Evolutionary conservation across 2,888 invertebrate species (phyloP).

Genomic region (Stenodera caucasica): DNA sequence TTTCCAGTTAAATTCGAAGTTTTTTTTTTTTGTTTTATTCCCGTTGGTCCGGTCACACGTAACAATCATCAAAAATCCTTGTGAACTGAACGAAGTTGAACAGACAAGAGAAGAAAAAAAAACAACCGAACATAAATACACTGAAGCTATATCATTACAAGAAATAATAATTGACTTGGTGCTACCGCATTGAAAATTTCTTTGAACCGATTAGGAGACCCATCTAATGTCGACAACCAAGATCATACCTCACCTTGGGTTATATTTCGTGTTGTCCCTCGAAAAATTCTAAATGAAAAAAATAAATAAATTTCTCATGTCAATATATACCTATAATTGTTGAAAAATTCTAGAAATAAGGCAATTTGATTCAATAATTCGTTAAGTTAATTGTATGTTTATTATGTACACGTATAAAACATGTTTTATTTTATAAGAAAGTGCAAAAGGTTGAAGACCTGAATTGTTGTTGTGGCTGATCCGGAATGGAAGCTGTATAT

Average conservation of each 20-base stretch:
- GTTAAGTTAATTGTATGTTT: neutral
- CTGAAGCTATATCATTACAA: conserved; percentile 42
- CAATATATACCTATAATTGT: neutral
- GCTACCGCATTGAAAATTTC: conserved; percentile 39
- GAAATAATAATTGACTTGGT: conserved; percentile 35
- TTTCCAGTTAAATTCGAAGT: too few relatives aligned
- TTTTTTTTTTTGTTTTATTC: too few relatives aligned
- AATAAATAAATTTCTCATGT: neutral
- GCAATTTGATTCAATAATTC: conserved; percentile 17
- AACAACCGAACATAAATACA: conserved; percentile 29
- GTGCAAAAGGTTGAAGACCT: conserved; percentile 43
- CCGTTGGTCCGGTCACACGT: conserved; percentile 15
- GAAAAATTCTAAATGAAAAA: conserved; percentile 8
- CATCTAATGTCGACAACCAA: conserved; percentile 28
- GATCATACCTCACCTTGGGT: conserved; percentile 30
- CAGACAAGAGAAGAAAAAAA: conserved; percentile 18
- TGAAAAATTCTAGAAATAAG: conserved; percentile 11
- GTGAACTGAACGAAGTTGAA: conserved; percentile 13
- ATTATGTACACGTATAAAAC: neutral
- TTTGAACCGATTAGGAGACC: conserved; percentile 34
- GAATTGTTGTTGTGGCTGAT: conserved; percentile 43
- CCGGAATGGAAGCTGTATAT: conserved; percentile 48
- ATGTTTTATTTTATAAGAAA: conserved; percentile 25
- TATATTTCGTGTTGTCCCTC: conserved; percentile 18
- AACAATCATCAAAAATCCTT: conserved; percentile 19